phyloP scores from a whole-genome alignment of 2,888 invertebrate genomes.

The Pimpla rufipes region DNA sequence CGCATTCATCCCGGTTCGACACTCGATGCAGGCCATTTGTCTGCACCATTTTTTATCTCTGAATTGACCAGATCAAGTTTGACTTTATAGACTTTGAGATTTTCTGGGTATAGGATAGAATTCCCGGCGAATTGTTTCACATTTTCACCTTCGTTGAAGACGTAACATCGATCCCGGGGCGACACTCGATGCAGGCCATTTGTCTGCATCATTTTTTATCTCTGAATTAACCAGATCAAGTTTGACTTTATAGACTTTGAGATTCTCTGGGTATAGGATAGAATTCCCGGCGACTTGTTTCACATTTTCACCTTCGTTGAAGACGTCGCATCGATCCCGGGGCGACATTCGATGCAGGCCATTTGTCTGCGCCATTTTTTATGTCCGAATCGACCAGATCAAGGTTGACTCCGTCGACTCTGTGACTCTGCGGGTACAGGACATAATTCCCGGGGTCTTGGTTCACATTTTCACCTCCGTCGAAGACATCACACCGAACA shows the following conservation, averaged over 20 bases:
- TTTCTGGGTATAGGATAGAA: too few species aligned
- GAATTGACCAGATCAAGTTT: too few species aligned
- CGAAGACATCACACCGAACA: background rate
- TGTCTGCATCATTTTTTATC: background rate
- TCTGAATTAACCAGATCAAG: background rate
- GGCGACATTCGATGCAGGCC: too few species aligned
- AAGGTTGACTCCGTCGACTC: background rate
- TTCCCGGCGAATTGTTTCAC: too few species aligned
- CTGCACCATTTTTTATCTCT: too few species aligned
- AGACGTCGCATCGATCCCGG: background rate
- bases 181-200: too few species aligned
- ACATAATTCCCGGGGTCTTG: background rate
- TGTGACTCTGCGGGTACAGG: too few species aligned
- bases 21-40: too few species aligned
- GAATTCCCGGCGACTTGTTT: background rate
- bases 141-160: too few species aligned
- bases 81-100: too few species aligned
- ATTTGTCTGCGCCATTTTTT: background rate
- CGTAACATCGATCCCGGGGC: too few species aligned
- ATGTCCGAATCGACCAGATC: background rate
- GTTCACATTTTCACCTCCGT: background rate
- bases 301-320: background rate
- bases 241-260: background rate
- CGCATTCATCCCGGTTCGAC: too few species aligned
- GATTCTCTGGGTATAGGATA: background rate